phyloP scores from a whole-genome alignment of 2,113 vertebrate genomes.

The Empidonax alnorum region DNA sequence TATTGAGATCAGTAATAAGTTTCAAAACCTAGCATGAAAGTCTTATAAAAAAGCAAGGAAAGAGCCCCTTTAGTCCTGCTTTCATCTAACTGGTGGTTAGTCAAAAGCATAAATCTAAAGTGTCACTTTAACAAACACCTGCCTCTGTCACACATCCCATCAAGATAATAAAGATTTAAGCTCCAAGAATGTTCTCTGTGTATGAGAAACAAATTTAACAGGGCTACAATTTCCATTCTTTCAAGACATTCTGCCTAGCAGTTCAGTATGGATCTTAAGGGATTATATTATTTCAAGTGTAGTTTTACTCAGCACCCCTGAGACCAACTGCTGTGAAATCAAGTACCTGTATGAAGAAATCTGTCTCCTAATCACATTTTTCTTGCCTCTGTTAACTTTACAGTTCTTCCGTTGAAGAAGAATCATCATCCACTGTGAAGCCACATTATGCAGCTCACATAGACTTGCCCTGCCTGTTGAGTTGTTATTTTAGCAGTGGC shows the following conservation, averaged over 20 bases:
- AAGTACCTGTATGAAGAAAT: constrained; percentile 40
- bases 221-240: constrained; percentile 26
- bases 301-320: constrained; percentile 58
- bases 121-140: constrained; percentile 22
- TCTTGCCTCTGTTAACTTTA: constrained; percentile 11
- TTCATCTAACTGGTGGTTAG: background rate
- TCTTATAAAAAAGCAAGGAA: background rate
- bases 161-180: constrained; percentile 33
- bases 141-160: background rate
- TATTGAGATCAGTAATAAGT: background rate
- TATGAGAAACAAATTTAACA: constrained; percentile 46
- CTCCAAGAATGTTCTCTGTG: background rate
- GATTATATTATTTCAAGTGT: constrained; percentile 60
- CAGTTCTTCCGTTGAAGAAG: background rate
- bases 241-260: constrained; percentile 3
- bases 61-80: background rate
- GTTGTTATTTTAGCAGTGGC: background rate
- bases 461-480: background rate
- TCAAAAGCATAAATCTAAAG: constrained; percentile 7
- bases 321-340: constrained; percentile 58
- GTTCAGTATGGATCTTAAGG: constrained; percentile 37
- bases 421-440: background rate
- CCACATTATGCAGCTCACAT: background rate
- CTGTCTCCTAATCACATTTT: constrained; percentile 32
- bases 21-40: background rate